Evolutionary conservation across 2,797 vertebrate species (phyloP).

Genomic region (Echiichthys vipera): DNA sequence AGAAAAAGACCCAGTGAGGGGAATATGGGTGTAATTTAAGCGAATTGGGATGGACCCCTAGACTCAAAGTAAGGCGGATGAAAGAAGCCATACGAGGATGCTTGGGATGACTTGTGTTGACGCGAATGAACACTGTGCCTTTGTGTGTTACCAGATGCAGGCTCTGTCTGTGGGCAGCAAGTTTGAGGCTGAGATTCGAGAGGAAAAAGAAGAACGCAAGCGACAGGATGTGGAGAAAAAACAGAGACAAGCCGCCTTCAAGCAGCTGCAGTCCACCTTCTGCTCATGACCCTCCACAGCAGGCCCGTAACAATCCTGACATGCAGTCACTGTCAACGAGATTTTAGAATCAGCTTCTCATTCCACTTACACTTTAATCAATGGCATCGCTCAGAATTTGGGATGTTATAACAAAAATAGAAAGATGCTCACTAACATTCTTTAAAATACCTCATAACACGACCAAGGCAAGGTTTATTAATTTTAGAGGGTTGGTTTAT

Average conservation of each 20-base stretch:
- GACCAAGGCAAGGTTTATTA: conserved; percentile 21
- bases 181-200: conserved; percentile 94
- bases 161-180: conserved; percentile 90
- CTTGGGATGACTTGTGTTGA: not conserved
- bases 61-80: too few species aligned
- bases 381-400: conserved; percentile 23
- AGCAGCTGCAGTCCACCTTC: conserved; percentile 92
- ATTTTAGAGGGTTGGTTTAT: too few species aligned
- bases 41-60: too few species aligned
- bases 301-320: not conserved
- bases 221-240: conserved; percentile 89
- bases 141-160: conserved; percentile 85
- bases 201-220: conserved; percentile 92
- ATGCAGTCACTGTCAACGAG: conserved; percentile 22
- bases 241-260: conserved; percentile 92
- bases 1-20: too few species aligned
- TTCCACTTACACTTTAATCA: conserved; percentile 18
- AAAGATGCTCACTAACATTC: conserved; percentile 13
- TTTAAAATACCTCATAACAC: conserved; percentile 31
- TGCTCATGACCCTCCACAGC: conserved; percentile 68
- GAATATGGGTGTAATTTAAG: too few species aligned
- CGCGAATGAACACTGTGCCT: not conserved
- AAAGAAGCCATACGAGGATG: not conserved
- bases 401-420: conserved; percentile 40
- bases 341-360: conserved; percentile 34